These are phyloP conservation scores for Itoplectis maculator DNA, from an alignment of 2,888 invertebrate species.

Conservation along the genomic window DNA sequence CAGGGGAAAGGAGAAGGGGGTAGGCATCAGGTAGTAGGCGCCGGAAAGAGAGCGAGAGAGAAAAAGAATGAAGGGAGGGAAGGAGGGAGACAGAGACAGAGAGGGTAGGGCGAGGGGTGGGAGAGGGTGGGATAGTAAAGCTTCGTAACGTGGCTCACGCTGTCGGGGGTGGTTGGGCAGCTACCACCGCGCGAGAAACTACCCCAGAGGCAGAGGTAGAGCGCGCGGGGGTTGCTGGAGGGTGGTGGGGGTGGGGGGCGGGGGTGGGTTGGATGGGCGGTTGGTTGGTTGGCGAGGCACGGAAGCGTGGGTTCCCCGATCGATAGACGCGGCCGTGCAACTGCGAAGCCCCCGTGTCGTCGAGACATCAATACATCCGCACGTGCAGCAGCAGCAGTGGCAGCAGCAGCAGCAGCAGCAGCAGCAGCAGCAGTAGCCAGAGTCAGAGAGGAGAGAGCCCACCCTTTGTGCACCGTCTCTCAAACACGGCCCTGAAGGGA, in stretches of 20 bases:
- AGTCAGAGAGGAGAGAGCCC: slow-evolving; percentile 25
- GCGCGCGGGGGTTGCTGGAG: slow-evolving; percentile 5
- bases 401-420: slow-evolving; percentile 24
- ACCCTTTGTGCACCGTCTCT: slow-evolving; percentile 70
- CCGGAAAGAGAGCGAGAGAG: slow-evolving; percentile 54
- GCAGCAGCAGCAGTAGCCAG: not conserved
- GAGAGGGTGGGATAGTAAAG: slow-evolving; percentile 42
- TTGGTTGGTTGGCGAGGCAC: slow-evolving; percentile 68
- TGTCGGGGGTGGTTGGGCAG: slow-evolving; percentile 25
- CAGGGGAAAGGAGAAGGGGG: slow-evolving; percentile 2
- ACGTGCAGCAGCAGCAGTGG: slow-evolving; percentile 74
- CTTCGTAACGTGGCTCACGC: slow-evolving; percentile 36
- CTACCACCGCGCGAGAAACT: slow-evolving; percentile 41
- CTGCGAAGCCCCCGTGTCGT: slow-evolving; percentile 78
- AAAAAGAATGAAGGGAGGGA: slow-evolving; percentile 30
- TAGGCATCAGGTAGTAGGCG: slow-evolving; percentile 11
- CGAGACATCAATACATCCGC: slow-evolving; percentile 79
- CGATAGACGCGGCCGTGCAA: slow-evolving; percentile 82
- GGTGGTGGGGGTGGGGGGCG: slow-evolving; percentile 24
- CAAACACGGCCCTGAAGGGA: slow-evolving; percentile 64
- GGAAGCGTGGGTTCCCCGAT: slow-evolving; percentile 80
- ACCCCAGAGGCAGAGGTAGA: slow-evolving; percentile 29
- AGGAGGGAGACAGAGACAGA: slow-evolving; percentile 44
- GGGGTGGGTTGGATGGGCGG: slow-evolving; percentile 19
- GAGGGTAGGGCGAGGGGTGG: slow-evolving; percentile 50